Base-by-base conservation (phyloP, 2,797 vertebrate genomes). In the Enteromius argenteus region DNA sequence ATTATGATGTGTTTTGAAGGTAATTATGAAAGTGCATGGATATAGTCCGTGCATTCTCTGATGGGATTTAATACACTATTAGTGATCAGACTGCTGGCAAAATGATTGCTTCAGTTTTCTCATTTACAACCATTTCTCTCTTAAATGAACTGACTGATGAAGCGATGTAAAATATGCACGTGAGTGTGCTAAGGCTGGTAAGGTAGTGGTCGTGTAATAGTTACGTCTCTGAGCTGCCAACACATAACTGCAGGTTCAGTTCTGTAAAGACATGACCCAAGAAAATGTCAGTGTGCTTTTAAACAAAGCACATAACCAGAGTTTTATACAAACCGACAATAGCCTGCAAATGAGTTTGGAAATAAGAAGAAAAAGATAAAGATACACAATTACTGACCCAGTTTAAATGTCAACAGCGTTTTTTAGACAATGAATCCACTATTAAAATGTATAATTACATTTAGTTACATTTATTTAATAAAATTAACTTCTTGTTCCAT, bases 1-100 rank as follows among this genome's bases (percentile, higher is more conserved):
- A 27, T 62, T 13, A 27, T 5, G 32, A 58, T 76, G 32, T 75
- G 51, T 76, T 76, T 39, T 42, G 56, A 78, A 62, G 75, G 15
- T 78, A 78, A 64, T 64, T 78, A 30, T 44, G 4, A 6, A 60
- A 46, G 37, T 62, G 75, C 37, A 30, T 27, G 37, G 56, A 42
- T 42, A 11, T 74, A 10, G 32, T 56, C 5, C 30, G 14, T 75
- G 73, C 35, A 44, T 77, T 19, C 53, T 77, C 37, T 62, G 56
- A 6, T 44, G 56, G 75, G n/a, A 44, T 58, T 53, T 56, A 39
- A 35, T 58, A 35, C 49, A 56, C 10, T 35, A 13, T 21, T 49
- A 51, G 9, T 53, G 17, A 72, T 39, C 17, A 76, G 30, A 56
- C 37, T 23, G 19, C 51, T 56, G 68, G n/a, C 21, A 13, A 71